Conservation (phyloP, 2,113 vertebrate genomes). For the Panurus biarmicus region DNA sequence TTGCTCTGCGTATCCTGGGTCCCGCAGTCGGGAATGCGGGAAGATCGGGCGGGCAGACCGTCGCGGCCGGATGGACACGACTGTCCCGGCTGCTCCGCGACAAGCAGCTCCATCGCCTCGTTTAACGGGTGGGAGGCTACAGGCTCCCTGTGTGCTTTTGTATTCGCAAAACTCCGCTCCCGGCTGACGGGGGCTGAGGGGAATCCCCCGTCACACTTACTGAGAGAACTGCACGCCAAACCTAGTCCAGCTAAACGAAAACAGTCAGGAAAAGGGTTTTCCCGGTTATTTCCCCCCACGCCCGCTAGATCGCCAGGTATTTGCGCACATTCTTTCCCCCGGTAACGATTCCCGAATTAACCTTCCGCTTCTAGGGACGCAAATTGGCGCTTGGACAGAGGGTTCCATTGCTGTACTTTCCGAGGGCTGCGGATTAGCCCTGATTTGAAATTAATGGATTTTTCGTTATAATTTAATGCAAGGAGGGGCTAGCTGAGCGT, state of each 20-base stretch:
- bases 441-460: background rate
- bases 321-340: background rate
- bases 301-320: background rate
- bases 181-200: background rate
- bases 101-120: background rate
- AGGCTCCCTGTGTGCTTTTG: background rate
- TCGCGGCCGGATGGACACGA: background rate
- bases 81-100: background rate
- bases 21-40: background rate
- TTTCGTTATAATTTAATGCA: slow-evolving; percentile 22
- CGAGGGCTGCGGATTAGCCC: background rate
- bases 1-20: background rate
- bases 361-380: background rate
- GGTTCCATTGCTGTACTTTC: background rate
- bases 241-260: background rate
- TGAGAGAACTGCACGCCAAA: background rate
- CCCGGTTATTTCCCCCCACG: background rate
- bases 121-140: background rate
- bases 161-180: background rate
- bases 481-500: background rate
- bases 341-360: slow-evolving; percentile 29
- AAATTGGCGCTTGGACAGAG: background rate
- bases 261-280: background rate
- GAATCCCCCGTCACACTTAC: background rate
- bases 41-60: background rate